Evolutionary conservation across 1,140 invertebrate species (phyloP).

Genomic region (Temnothorax longispinosus): DNA sequence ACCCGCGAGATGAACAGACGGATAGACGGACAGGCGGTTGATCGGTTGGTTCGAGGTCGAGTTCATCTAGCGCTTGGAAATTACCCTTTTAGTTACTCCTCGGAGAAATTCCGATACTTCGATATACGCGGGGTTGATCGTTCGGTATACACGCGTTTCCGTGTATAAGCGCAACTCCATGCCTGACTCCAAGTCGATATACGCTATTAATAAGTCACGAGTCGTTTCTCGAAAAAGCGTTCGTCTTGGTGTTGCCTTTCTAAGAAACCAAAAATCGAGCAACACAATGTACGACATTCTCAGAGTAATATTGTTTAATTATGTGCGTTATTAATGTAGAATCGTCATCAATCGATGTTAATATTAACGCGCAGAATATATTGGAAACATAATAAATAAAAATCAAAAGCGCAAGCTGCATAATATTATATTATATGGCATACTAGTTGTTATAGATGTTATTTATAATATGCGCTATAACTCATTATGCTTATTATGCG

Average conservation of each 20-base stretch:
- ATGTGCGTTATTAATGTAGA: neutral
- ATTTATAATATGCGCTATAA: neutral
- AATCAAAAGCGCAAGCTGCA: neutral
- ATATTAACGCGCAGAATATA: neutral
- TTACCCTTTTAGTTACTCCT: slow-evolving; percentile 35
- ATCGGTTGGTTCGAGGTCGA: slow-evolving; percentile 16
- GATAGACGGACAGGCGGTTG: slow-evolving; percentile 2
- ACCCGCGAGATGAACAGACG: slow-evolving; percentile 50
- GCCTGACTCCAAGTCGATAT: neutral
- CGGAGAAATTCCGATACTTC: slow-evolving; percentile 59
- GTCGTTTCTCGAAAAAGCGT: slow-evolving; percentile 1
- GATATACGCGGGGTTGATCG: slow-evolving; percentile 37
- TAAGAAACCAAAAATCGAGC: neutral
- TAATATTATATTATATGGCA: neutral
- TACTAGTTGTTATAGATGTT: neutral
- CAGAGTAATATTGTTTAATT: neutral
- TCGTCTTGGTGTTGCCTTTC: neutral
- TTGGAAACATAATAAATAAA: neutral
- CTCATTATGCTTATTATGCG: slow-evolving; percentile 23
- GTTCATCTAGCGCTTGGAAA: slow-evolving; percentile 33
- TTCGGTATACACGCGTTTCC: slow-evolving; percentile 26
- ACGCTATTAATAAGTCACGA: slow-evolving; percentile 52
- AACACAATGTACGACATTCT: neutral
- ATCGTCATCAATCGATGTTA: neutral
- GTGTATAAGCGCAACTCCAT: slow-evolving; percentile 16